phyloP scores from a whole-genome alignment of 2,797 vertebrate genomes.

The Meda fulgida region DNA sequence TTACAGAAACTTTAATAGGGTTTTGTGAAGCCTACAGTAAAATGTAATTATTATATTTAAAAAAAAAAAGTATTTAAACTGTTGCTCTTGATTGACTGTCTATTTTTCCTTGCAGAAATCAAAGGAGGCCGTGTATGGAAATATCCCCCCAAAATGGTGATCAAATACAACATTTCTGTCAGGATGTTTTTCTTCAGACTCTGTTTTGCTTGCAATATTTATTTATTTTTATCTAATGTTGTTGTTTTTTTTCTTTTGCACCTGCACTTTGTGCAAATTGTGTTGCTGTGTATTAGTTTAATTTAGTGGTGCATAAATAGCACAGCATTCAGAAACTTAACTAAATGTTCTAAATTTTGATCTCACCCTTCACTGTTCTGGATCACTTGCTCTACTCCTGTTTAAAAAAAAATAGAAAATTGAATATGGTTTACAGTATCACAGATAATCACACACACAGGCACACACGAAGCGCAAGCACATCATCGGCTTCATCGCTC shows the following conservation, averaged over 20 bases:
- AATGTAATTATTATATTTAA: not conserved
- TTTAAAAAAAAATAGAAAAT: no score
- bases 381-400: no score
- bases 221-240: not conserved
- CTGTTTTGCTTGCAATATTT: not conserved
- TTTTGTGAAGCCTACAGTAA: not conserved
- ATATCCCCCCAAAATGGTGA: not conserved
- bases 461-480: no score
- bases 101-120: conserved; percentile 13
- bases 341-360: not conserved
- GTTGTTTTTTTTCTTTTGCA: no score
- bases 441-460: no score
- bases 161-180: not conserved
- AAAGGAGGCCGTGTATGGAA: not conserved
- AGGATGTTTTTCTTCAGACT: not conserved
- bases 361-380: no score
- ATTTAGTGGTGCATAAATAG: no score
- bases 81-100: not conserved
- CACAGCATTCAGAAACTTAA: no score
- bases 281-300: no score
- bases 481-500: not conserved
- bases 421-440: no score
- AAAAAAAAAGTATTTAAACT: not conserved
- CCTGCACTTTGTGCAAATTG: no score
- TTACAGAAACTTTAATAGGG: not conserved